These are phyloP conservation scores for Corticium candelabrum DNA, from an alignment of 37 sponge, comb jelly and placozoan genomes.

Conservation along the genomic window DNA sequence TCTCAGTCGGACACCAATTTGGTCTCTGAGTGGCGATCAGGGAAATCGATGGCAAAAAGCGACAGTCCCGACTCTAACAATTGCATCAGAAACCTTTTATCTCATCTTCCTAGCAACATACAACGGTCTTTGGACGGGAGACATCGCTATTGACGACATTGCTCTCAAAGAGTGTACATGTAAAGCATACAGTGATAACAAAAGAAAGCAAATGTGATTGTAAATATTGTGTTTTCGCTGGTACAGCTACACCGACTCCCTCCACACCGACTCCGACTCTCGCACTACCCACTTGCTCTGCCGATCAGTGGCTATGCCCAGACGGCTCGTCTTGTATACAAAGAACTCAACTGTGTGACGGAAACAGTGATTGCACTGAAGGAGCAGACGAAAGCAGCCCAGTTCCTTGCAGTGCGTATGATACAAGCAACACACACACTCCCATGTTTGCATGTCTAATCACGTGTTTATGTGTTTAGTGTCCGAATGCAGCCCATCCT, in stretches of 20 bases:
- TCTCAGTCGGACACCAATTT: not conserved
- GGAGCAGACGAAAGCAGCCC: conserved; percentile 17
- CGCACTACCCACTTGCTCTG: not conserved
- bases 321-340: conserved; percentile 12
- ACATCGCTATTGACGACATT: not conserved
- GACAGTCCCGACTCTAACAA: not conserved
- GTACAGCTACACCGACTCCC: too few species aligned
- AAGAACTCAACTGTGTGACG: conserved; percentile 20
- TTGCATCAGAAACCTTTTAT: not conserved
- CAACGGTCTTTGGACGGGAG: not conserved
- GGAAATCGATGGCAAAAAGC: not conserved
- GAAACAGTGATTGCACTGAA: conserved; percentile 18
- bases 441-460: too few species aligned
- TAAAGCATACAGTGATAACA: too few species aligned
- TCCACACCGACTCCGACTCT: not conserved
- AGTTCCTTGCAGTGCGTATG: too few species aligned
- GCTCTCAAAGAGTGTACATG: not conserved
- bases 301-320: not conserved
- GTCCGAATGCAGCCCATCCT: not conserved
- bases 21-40: not conserved
- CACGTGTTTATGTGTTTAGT: too few species aligned
- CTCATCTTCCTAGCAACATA: not conserved
- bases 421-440: too few species aligned
- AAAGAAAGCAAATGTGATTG: too few species aligned
- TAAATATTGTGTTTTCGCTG: too few species aligned